Evolutionary conservation across 2,888 invertebrate genomes (phyloP), one percentile per base, ranked within the genome.

Genomic region (Orthonychiurus folsomi): DNA sequence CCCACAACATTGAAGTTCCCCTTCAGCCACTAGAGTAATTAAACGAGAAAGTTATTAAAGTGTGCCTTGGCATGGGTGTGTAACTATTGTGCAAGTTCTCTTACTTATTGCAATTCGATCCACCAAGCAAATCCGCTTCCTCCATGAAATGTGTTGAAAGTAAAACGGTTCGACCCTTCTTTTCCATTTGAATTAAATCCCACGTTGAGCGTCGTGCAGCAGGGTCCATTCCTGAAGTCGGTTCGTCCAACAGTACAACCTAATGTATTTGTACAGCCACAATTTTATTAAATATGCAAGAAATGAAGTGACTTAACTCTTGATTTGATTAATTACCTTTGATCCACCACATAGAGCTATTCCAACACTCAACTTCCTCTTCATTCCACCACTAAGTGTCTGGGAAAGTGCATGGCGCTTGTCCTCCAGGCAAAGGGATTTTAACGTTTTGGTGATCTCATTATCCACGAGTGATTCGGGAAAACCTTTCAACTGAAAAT

Each of bases 131-230:
- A 77, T 94, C 93, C 1, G 93, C 93, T 78, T 95, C 94, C 77
- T 94, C 94, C 93, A 94, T 93, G 77, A 89, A 89, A 78, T 95
- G 94, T 0, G 94, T 95, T n/a, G 90, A 89, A 57, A 95, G 83
- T 18, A 95, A 78, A 69, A 94, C 87, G 0, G 93, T 91, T 72
- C 88, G 85, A 1, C 83, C 80, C 63, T 86, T 85, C 63, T 85
- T 81, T 65, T 85, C 69, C 75, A 52, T 62, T 50, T 59, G 59
- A 25, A 59, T 59, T 3, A 81, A 59, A 61, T 73, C 71, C 71
- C 70, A 69, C 1, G 69, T 69, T 2, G 67, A 79, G 60, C 82
- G 77, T 15, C 82, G 74, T 1, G 82, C 81, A 52, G 79, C 78
- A 0, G 81, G 81, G 25, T 69, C 69, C 69, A 69, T 69, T 48